Conservation (phyloP, 2,888 invertebrate species). For the Gastracanthus pulcherrimus region DNA sequence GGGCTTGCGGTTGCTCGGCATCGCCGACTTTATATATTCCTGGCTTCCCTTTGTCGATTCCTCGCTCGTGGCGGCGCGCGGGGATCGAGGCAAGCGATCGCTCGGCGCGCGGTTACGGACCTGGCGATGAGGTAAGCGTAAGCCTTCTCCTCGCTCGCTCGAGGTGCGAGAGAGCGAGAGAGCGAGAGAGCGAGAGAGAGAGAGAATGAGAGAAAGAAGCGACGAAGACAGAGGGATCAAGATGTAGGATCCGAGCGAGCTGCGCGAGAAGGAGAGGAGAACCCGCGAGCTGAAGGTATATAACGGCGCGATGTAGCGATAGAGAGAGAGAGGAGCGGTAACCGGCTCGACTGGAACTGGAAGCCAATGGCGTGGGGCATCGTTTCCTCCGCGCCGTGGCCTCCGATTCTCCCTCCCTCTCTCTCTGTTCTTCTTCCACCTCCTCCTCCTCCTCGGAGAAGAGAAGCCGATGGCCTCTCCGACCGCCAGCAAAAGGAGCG, state of each 20-base stretch:
- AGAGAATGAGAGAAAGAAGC: conserved; percentile 26
- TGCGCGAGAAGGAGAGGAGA: conserved; percentile 58
- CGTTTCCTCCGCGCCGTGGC: conserved; percentile 50
- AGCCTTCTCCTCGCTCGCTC: too few species aligned
- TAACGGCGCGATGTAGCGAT: conserved; percentile 71
- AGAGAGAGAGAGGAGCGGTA: conserved; percentile 73
- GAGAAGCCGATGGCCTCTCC: conserved; percentile 49
- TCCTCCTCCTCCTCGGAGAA: too few species aligned
- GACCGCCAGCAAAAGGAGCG: neutral
- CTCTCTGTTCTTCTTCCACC: neutral
- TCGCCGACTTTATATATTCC: neutral
- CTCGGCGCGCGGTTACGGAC: conserved; percentile 52
- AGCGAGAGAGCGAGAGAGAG: neutral
- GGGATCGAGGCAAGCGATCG: conserved; percentile 41
- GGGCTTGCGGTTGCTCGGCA: neutral
- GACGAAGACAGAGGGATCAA: conserved; percentile 44
- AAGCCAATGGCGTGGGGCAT: conserved; percentile 73
- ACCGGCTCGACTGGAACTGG: conserved; percentile 75
- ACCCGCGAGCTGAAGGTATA: conserved; percentile 54
- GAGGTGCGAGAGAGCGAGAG: conserved; percentile 15
- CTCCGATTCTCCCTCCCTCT: conserved; percentile 35
- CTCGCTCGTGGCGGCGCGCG: too few species aligned
- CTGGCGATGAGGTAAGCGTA: conserved; percentile 54
- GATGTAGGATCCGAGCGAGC: conserved; percentile 24
- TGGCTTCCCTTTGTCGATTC: conserved; percentile 23